phyloP scores from a whole-genome alignment of 2,888 invertebrate species.

The Zelleria hepariella region DNA sequence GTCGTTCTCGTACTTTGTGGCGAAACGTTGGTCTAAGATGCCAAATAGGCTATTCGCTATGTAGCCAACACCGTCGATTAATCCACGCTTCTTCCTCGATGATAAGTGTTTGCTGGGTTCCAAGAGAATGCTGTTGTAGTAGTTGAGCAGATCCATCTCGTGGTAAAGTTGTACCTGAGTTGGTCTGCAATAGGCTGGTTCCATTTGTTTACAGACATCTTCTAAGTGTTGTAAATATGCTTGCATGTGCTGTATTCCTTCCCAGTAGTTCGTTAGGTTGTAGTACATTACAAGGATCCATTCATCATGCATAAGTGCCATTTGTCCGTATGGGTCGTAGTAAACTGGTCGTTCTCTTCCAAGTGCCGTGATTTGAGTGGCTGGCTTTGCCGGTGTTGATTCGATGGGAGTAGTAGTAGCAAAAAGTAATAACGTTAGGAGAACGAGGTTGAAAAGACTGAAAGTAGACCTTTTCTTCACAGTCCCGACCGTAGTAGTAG shows the following conservation, averaged over 20 bases:
- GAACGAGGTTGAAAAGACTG: too few relatives aligned
- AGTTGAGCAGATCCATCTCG: constrained; percentile 6
- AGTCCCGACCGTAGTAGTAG: too few relatives aligned
- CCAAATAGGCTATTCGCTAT: constrained; percentile 12
- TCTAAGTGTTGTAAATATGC: constrained; percentile 1
- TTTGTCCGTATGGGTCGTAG: constrained; percentile 9
- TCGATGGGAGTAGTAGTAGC: background rate
- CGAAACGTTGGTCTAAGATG: constrained; percentile 11
- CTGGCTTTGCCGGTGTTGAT: background rate
- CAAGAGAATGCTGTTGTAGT: constrained; percentile 9
- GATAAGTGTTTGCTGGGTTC: constrained; percentile 7
- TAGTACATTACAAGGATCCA: constrained; percentile 14
- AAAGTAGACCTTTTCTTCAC: too few relatives aligned
- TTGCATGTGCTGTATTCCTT: constrained; percentile 2
- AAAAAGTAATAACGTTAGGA: too few relatives aligned
- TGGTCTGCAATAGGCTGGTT: constrained; percentile 10
- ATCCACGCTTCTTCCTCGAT: constrained; percentile 7
- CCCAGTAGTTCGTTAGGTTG: constrained; percentile 14
- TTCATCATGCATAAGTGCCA: constrained; percentile 14
- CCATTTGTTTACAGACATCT: constrained; percentile 2
- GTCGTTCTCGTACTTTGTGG: constrained; percentile 9
- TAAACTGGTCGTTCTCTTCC: constrained; percentile 11
- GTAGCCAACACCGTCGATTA: constrained; percentile 9
- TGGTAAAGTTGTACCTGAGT: constrained; percentile 4
- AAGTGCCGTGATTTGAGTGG: constrained; percentile 7